Base-by-base conservation (phyloP, 2,888 invertebrate species). In the Phaedon cochleariae region DNA sequence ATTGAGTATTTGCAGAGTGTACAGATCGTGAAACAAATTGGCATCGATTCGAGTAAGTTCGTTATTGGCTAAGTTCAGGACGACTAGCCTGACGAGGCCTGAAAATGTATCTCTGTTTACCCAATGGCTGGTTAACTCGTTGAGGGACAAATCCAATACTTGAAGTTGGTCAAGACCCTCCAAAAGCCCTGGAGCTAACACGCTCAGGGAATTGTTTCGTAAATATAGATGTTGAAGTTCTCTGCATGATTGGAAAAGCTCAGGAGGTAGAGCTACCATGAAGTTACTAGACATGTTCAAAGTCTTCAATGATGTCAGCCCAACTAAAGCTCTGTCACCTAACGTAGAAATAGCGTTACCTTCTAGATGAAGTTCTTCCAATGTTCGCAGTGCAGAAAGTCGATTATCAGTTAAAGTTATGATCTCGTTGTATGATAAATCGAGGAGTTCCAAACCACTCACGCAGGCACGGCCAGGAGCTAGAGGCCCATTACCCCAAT, bases 211-310 rank as follows among this genome's bases (percentile, higher is more conserved):
- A 80, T 94, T 94, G 79, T 93, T 93, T 77, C 91, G 89, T 59
- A 93, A 85, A 77, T 92, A 89, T 73, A 94, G 86, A 81, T 92
- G 90, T 66, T 89, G 87, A 49, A 94, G 85, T 73, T 91, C 89
- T 69, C 88, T 86, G n/a, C 90, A 90, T 45, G 89, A 89, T 77
- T 90, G 88, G 79, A 95, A 92, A 79, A 94, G 84, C 79, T 92
- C 92, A 34, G 92, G 90, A 6, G 94, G 94, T 72, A 95, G 84
- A 7, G 91, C 90, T 37, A 89, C 90, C 73, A 95, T 84, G 70
- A 89, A 88, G 82, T 95, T 95, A 75, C 91, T 91, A 29, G 93
- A 92, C 76, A 95, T 83, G 84, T 95, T 94, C 37, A 95, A 85
- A 57, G 90, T 86, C 79, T 89, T 88, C 70, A 95, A 83, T 67